Evolutionary conservation across 2,888 invertebrate genomes (phyloP), one percentile per base, ranked within the genome.

Genomic region (Sinohyriopsis cumingii): DNA sequence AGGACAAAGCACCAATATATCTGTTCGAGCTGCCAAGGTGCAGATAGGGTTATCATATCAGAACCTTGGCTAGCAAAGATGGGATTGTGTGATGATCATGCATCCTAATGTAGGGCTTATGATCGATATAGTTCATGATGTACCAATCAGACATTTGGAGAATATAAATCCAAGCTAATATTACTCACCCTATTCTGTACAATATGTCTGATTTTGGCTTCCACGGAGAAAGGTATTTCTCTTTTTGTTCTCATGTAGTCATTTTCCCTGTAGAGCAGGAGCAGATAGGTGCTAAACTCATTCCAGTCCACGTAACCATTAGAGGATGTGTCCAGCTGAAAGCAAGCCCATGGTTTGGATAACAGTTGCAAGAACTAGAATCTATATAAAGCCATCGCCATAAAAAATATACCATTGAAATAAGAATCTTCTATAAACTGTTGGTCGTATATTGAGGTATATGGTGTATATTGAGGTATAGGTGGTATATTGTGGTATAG

Each of bases 231-330:
- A 18, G 89, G 89, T 6, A 86, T 83, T 67, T 85, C 85, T 65
- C 85, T 79, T 71, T 87, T 87, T 22, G 86, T 84, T 19, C 86
- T 76, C 67, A 89, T 81, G 78, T 88, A 89, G 73, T 90, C 90
- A 72, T 89, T 89, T 74, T 90, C 90, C 66, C 88, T 72, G 72
- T 89, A 86, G 69, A 89, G 77, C 63, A 89, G 79, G 66, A 90
- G 75, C 76, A 90, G 80, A 70, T 90, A 89, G 25, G 89, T 89
- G 71, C 87, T 87, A 76, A 90, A 89, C 75, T 90, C 90, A 79
- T 88, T 87, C 90, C 90, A 90, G 75, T 89, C 89, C 54, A 90
- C 89, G 74, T 84, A 88, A 4, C 89, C 89, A 77, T 88, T 87
- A 64, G 86, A 84, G 9, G 87, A 84, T 4, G 88, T 89, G 76